Evolutionary conservation across 2,113 vertebrate genomes (phyloP).

Genomic region (Podocnemis expansa): DNA sequence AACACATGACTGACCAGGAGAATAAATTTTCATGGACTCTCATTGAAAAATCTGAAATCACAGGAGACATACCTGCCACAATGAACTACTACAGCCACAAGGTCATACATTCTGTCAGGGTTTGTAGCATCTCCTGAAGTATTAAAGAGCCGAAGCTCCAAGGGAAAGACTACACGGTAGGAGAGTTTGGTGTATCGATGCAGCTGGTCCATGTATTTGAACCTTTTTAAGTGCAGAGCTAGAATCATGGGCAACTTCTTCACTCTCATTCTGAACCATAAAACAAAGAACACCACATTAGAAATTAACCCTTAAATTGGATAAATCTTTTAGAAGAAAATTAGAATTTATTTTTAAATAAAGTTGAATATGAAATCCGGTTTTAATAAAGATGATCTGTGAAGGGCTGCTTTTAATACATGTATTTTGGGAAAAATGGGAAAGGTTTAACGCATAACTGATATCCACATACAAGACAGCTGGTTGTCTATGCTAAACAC

Average conservation of each 20-base stretch:
- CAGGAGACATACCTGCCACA: constrained; percentile 85
- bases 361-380: background rate
- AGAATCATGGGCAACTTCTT: constrained; percentile 95
- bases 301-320: rapidly evolving
- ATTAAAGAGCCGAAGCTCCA: constrained; percentile 94
- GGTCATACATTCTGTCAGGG: constrained; percentile 91
- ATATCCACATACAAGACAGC: background rate
- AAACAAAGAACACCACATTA: background rate
- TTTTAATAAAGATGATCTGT: background rate
- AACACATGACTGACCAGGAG: too few species aligned
- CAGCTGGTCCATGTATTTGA: constrained; percentile 96
- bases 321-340: rapidly evolving
- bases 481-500: background rate
- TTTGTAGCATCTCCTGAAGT: constrained; percentile 94
- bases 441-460: background rate
- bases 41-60: background rate
- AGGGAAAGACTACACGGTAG: constrained; percentile 92
- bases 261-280: constrained; percentile 84
- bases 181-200: constrained; percentile 95
- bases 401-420: background rate
- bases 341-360: rapidly evolving
- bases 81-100: constrained; percentile 93
- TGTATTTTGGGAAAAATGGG: rapidly evolving
- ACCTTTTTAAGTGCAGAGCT: constrained; percentile 92
- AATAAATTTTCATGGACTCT: rapidly evolving